Conservation (phyloP, 2,797 vertebrate species). For the Novumbra hubbsi region DNA sequence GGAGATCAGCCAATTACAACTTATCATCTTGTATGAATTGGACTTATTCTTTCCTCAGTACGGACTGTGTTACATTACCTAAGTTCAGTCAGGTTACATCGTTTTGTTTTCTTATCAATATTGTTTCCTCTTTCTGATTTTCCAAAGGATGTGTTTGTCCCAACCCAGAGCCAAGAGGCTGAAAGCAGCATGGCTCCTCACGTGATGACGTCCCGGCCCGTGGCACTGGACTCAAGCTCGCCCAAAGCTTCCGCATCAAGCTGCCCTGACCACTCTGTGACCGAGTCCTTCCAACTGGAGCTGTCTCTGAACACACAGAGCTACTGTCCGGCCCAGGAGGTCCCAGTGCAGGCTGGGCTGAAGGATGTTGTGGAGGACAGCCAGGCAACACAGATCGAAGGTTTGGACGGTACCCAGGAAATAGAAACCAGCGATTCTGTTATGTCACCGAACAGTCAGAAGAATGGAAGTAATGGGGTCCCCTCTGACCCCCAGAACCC, state of each 20-base stretch:
- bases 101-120: background rate
- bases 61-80: background rate
- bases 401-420: slow-evolving; percentile 33
- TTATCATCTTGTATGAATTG: background rate
- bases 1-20: too few species aligned
- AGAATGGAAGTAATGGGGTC: slow-evolving; percentile 22
- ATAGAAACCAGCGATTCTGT: slow-evolving; percentile 47
- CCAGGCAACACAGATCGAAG: slow-evolving; percentile 80
- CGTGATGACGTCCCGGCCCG: slow-evolving; percentile 34
- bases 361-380: slow-evolving; percentile 67
- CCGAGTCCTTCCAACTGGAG: slow-evolving; percentile 71
- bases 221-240: slow-evolving; percentile 42
- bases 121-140: slow-evolving; percentile 8
- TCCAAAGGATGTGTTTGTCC: slow-evolving; percentile 86
- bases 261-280: slow-evolving; percentile 36
- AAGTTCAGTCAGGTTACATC: background rate
- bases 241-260: slow-evolving; percentile 43
- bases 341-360: slow-evolving; percentile 41
- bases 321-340: slow-evolving; percentile 50
- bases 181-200: slow-evolving; percentile 40
- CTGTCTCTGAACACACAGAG: slow-evolving; percentile 75
- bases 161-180: slow-evolving; percentile 82
- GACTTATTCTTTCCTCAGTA: background rate
- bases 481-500: slow-evolving; percentile 13
- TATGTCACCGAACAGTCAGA: slow-evolving; percentile 18